phyloP scores from a whole-genome alignment of 2,113 vertebrate genomes.

The Pluvianellus socialis region DNA sequence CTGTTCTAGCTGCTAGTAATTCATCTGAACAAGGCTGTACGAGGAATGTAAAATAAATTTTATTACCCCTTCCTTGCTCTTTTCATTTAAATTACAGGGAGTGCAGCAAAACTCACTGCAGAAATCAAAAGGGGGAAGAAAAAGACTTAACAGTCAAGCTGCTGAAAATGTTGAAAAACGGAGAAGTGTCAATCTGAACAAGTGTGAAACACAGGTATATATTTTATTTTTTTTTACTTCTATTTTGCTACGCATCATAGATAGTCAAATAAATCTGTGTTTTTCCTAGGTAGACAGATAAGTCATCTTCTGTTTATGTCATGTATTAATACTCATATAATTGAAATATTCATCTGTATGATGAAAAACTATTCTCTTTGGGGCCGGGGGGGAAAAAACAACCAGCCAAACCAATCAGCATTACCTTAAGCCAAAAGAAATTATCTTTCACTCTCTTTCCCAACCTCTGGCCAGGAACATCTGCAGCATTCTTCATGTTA shows the following conservation, averaged over 20 bases:
- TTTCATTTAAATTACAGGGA: slow-evolving; percentile 54
- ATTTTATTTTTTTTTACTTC: background rate
- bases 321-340: background rate
- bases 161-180: slow-evolving; percentile 85
- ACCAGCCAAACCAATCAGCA: background rate
- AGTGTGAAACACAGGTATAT: slow-evolving; percentile 75
- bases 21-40: background rate
- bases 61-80: background rate
- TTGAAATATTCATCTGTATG: background rate
- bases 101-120: slow-evolving; percentile 78
- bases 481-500: background rate
- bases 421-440: background rate
- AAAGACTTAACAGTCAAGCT: slow-evolving; percentile 86
- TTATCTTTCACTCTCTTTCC: background rate
- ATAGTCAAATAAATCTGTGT: background rate
- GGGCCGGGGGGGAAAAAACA: background rate
- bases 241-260: background rate
- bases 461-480: background rate
- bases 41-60: background rate
- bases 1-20: background rate
- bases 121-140: slow-evolving; percentile 83
- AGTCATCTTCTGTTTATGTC: background rate
- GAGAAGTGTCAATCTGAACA: slow-evolving; percentile 78
- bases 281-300: background rate
- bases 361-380: background rate